Conservation (phyloP, 2,113 vertebrate species). For the Empidonax traillii region DNA sequence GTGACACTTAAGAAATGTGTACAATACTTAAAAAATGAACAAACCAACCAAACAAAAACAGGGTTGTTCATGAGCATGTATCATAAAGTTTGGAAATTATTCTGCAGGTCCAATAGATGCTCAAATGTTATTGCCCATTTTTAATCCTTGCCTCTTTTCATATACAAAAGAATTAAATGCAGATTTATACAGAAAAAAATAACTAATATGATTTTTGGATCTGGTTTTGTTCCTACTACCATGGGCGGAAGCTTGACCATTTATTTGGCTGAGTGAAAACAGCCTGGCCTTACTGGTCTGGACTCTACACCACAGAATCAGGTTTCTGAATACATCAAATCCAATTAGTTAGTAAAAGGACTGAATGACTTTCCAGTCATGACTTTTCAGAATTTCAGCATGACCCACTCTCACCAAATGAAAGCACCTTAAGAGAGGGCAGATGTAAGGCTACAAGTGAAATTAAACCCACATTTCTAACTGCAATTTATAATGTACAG, state of each 20-base stretch:
- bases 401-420: neutral
- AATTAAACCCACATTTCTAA: neutral
- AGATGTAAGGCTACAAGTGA: neutral
- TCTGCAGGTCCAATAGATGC: neutral
- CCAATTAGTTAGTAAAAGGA: neutral
- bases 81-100: neutral
- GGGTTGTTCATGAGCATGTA: neutral
- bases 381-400: neutral
- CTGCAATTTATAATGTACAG: neutral
- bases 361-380: neutral
- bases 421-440: neutral
- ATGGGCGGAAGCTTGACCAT: neutral
- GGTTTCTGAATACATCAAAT: neutral
- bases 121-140: neutral
- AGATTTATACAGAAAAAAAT: neutral
- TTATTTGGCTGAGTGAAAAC: neutral
- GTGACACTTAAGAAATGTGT: neutral
- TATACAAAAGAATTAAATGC: neutral
- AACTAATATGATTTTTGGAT: neutral
- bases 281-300: neutral
- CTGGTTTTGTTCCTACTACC: neutral
- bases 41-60: neutral
- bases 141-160: neutral
- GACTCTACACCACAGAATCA: neutral
- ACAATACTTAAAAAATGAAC: no score